Conservation (phyloP, 1,140 invertebrate species). For the Calliphora vicina region DNA sequence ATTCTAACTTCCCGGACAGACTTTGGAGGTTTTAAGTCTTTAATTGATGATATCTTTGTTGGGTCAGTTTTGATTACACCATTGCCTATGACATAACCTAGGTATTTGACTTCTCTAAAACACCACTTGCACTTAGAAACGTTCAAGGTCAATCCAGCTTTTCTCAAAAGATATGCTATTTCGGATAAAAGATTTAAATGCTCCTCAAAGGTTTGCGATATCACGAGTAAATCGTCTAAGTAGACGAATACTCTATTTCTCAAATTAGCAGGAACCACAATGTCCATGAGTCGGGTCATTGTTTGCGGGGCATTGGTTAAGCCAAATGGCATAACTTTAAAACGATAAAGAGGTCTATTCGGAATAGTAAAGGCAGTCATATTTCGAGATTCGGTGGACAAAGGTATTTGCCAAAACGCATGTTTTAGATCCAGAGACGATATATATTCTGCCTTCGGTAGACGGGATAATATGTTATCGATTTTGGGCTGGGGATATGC, state of each 20-base stretch:
- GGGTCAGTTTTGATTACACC: background rate
- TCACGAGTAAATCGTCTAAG: background rate
- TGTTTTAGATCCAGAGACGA: slow-evolving; percentile 26
- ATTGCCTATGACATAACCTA: slow-evolving; percentile 18
- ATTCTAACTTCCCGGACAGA: background rate
- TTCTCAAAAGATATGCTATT: background rate
- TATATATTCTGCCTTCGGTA: slow-evolving; percentile 35
- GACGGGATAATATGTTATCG: background rate
- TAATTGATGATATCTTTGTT: background rate
- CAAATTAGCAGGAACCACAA: background rate
- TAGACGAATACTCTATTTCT: slow-evolving; percentile 21
- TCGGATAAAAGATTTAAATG: background rate
- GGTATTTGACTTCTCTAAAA: background rate
- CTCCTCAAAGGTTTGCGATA: background rate
- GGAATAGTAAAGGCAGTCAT: slow-evolving; percentile 38
- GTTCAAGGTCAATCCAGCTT: background rate
- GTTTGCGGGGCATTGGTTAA: too few relatives aligned
- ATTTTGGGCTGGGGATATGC: slow-evolving; percentile 28
- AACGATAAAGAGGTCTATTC: slow-evolving; percentile 30
- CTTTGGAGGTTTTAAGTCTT: background rate
- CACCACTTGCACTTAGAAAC: slow-evolving; percentile 15
- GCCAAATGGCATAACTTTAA: slow-evolving; percentile 38
- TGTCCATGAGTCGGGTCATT: slow-evolving; percentile 29
- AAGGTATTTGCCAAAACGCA: slow-evolving; percentile 36
- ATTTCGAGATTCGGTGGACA: slow-evolving; percentile 22